These are phyloP conservation scores for Coremacera marginata DNA, from an alignment of 2,888 invertebrate species.

Conservation along the genomic window DNA sequence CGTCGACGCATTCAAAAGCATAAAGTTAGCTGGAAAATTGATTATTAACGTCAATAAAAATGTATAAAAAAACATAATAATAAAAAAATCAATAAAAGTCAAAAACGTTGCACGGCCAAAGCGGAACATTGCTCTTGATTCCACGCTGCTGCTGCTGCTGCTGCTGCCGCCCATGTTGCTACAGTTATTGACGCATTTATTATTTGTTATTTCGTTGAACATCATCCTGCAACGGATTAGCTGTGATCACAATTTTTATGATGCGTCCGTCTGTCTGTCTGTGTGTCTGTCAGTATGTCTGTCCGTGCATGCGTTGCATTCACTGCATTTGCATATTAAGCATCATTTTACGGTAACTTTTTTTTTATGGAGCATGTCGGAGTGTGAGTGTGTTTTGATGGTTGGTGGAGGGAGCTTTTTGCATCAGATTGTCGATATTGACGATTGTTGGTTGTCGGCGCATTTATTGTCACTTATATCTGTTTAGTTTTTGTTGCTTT, in stretches of 20 bases:
- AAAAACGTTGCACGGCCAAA: not conserved
- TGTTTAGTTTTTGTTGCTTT: constrained; percentile 40
- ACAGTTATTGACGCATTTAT: constrained; percentile 30
- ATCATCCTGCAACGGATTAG: constrained; percentile 7
- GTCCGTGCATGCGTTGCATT: not conserved
- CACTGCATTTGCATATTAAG: constrained; percentile 15
- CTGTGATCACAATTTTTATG: constrained; percentile 11
- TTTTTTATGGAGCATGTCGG: constrained; percentile 10
- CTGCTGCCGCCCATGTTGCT: constrained; percentile 19
- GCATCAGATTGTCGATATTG: constrained; percentile 38
- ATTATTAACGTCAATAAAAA: constrained; percentile 36
- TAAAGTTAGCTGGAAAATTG: constrained; percentile 43
- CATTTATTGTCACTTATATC: constrained; percentile 36
- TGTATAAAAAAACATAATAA: not conserved
- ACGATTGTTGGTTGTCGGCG: constrained; percentile 37
- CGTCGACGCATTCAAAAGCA: constrained; percentile 13
- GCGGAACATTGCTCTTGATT: too few species aligned
- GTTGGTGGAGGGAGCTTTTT: constrained; percentile 42
- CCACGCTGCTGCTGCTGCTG: constrained; percentile 14
- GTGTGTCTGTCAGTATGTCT: too few species aligned
- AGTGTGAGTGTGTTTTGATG: constrained; percentile 36
- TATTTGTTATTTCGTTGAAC: constrained; percentile 15
- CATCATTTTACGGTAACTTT: constrained; percentile 15
- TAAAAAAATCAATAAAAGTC: not conserved
- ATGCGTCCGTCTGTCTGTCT: not conserved